Base-by-base conservation (phyloP, 2,797 vertebrate species). In the Acrocephalus scirpaceus region DNA sequence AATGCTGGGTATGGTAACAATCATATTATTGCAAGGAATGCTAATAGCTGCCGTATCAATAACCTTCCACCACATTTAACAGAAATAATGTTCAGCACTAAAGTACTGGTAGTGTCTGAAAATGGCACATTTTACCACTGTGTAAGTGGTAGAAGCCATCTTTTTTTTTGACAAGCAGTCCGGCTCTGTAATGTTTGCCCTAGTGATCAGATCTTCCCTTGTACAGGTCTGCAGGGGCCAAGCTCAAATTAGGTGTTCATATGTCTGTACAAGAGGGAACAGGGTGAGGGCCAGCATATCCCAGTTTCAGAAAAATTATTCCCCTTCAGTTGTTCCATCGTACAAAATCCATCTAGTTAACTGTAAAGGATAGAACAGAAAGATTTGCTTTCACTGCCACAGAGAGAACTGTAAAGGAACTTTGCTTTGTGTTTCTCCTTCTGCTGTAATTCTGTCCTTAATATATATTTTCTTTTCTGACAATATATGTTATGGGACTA, bases 131-230 rank as follows among this genome's bases (percentile, higher is more conserved):
- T 3, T 75, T 29, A 26, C 9, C 20, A 62, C 25, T 0, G 6
- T 18, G 10, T 13, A 75, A 84, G 14, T 48, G 8, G 15, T 26
- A 81, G 62, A 64, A 81, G 7, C 4, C 13, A 20, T 27, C 3
- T 19, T 32, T 65, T 50, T 45, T 3, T 76, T 36, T 81, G 54
- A 60, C 0, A 0, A 80, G 9, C 20, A 38, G 4, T 51, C 15
- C 32, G 58, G 73, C 6, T 51, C 38, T 7, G 1, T 20, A 78
- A 22, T 7, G 8, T 48, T 45, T 71, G n/a, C 18, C 15, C 29
- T 30, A 14, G 38, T 42, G 45, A 61, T 16, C 47, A 83, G 25
- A 11, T 44, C 11, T 45, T 27, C 20, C 21, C 19, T 67, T 40
- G 13, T 36, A 45, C 9, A 57, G 7, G 22, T 57, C 38, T 34